Conservation (phyloP, 2,888 invertebrate species). For the Rhyacophila evoluta region DNA sequence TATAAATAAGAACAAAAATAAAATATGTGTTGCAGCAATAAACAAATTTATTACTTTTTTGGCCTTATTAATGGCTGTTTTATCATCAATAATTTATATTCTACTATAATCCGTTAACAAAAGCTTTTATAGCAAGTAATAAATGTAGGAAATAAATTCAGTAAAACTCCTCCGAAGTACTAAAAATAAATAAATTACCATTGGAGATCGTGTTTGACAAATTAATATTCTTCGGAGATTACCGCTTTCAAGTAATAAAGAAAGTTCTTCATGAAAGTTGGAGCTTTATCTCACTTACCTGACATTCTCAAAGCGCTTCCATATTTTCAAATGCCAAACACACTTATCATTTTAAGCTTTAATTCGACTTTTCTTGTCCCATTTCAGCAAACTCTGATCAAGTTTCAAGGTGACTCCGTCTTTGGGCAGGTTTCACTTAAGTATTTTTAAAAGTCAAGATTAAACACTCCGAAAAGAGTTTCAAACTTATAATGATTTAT, state of each 20-base stretch:
- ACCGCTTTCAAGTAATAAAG: neutral
- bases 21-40: no score
- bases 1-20: no score
- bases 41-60: no score
- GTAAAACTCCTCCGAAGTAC: neutral
- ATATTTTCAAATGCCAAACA: constrained; percentile 9
- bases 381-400: neutral
- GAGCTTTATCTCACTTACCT: constrained; percentile 11
- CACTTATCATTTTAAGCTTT: neutral
- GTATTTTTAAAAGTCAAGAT: neutral
- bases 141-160: no score
- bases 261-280: neutral
- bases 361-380: neutral
- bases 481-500: neutral
- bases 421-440: neutral
- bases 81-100: no score
- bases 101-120: no score
- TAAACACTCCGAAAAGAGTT: no score
- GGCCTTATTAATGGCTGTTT: no score
- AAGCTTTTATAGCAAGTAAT: no score
- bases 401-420: neutral
- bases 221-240: neutral
- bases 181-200: neutral
- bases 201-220: neutral
- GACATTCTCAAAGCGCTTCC: neutral